A percentile compares a stretch with the other conserved stretches of the same genome.
Conservation (phyloP, 2,888 invertebrate genomes). For the Nebria brevicollis region DNA sequence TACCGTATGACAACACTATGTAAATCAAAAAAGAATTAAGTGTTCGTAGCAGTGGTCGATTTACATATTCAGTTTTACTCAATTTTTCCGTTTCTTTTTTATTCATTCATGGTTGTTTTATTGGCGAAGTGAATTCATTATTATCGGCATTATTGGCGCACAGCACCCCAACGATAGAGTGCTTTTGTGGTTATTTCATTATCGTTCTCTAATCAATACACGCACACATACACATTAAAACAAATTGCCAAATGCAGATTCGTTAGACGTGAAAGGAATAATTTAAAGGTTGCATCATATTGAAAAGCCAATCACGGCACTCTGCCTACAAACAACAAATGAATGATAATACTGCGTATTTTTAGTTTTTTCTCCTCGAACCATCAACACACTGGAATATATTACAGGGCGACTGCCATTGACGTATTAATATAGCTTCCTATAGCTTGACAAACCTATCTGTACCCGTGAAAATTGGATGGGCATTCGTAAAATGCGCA, state of each 20-base stretch:
- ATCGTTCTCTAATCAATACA: constrained; percentile 38
- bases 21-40: constrained; percentile 24
- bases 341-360: background rate
- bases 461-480: no score
- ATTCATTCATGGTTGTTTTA: constrained; percentile 40
- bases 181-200: constrained; percentile 37
- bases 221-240: constrained; percentile 35
- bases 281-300: constrained; percentile 22
- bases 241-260: constrained; percentile 42
- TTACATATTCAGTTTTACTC: constrained; percentile 33
- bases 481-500: no score
- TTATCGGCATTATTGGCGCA: constrained; percentile 19
- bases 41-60: constrained; percentile 18
- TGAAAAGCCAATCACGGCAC: constrained; percentile 15
- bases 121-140: constrained; percentile 43
- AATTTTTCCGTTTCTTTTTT: constrained; percentile 10
- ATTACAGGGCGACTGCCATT: background rate
- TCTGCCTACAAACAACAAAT: background rate
- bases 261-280: constrained; percentile 39
- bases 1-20: background rate
- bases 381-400: constrained; percentile 1
- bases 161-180: background rate
- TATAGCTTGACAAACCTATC: no score
- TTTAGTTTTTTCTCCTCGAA: background rate
- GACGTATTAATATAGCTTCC: background rate